Percentiles rank a stretch among this genome's conserved stretches.
phyloP scores from a whole-genome alignment of 2,797 vertebrate genomes.

The Poeciliopsis presidionis region DNA sequence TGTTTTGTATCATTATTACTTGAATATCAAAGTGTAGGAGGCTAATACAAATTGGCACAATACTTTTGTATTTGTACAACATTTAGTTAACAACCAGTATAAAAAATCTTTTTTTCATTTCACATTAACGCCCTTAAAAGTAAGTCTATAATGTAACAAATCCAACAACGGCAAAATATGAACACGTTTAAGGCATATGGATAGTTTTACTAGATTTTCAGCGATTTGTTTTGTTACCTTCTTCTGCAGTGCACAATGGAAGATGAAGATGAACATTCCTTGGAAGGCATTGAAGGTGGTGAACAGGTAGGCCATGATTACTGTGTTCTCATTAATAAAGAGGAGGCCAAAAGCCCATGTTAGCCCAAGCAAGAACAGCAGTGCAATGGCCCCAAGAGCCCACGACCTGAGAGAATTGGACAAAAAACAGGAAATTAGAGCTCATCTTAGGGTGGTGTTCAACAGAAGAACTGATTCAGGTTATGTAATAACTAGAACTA shows the following conservation, averaged over 20 bases:
- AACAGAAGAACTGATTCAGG: not conserved
- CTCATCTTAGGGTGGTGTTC: rapidly evolving
- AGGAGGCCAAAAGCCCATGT: constrained; percentile 94
- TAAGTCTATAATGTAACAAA: not conserved
- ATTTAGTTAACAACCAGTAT: too few species aligned
- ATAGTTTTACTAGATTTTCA: not conserved
- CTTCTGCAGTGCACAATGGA: constrained; percentile 95
- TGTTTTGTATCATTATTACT: not conserved
- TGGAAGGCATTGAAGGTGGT: constrained; percentile 97
- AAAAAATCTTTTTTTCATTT: not conserved
- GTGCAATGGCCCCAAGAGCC: constrained; percentile 88
- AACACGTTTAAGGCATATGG: not conserved
- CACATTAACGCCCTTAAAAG: not conserved
- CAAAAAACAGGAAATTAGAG: not conserved
- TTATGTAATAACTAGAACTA: constrained; percentile 56
- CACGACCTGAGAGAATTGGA: constrained; percentile 83
- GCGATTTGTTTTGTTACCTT: constrained; percentile 77
- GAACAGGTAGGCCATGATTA: constrained; percentile 94
- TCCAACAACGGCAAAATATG: not conserved
- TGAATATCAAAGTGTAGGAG: not conserved
- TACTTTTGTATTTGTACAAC: too few species aligned
- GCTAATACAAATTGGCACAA: not conserved
- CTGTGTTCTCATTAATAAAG: constrained; percentile 91
- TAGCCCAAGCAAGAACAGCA: constrained; percentile 91
- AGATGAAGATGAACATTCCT: constrained; percentile 96